Conservation (phyloP, 2,797 vertebrate species). For the Acanthornis magna region DNA sequence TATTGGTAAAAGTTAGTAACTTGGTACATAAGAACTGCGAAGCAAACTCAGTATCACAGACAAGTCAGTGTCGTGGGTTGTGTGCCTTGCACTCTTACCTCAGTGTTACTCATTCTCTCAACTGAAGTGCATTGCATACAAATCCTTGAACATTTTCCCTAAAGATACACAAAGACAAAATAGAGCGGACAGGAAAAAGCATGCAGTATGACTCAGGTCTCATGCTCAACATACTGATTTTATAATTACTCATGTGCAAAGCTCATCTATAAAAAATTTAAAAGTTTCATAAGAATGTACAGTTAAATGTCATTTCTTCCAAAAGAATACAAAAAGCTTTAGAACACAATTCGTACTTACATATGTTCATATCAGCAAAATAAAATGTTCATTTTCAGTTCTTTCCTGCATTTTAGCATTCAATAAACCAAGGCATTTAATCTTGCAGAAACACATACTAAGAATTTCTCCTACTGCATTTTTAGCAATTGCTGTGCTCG, state of each 20-base stretch:
- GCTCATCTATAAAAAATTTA: not conserved
- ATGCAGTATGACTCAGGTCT: not conserved
- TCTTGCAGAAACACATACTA: not conserved
- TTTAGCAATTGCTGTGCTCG: not conserved
- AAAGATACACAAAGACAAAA: not conserved
- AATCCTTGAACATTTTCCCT: not conserved
- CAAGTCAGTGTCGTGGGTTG: not conserved
- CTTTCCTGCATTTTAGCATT: not conserved
- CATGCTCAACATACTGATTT: not conserved
- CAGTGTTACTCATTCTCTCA: not conserved
- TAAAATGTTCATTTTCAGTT: not conserved
- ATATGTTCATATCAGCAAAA: not conserved
- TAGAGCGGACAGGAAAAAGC: not conserved
- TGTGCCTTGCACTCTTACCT: not conserved
- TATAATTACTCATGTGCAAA: not conserved
- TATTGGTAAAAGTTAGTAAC: not conserved
- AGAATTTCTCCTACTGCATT: not conserved
- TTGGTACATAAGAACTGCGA: not conserved
- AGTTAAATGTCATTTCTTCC: not conserved
- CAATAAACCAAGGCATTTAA: not conserved
- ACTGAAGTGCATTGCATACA: not conserved
- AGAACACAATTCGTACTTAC: not conserved
- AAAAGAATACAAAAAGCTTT: not conserved
- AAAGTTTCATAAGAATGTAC: not conserved
- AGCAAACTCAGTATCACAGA: not conserved